These are phyloP conservation scores for Oscheius sp. DNA, from an alignment of 2,888 invertebrate species.

Conservation along the genomic window DNA sequence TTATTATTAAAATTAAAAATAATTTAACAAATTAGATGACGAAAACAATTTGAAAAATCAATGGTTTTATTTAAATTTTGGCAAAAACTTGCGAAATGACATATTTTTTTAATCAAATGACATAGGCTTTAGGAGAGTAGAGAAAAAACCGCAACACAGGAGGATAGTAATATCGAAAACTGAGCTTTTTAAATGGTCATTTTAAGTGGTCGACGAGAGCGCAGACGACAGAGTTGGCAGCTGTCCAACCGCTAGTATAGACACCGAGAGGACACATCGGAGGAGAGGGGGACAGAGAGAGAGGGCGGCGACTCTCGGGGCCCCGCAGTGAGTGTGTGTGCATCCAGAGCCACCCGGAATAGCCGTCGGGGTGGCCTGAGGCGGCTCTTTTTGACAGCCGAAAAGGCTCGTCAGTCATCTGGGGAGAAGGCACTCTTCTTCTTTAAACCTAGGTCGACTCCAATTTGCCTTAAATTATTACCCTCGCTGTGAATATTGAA, in stretches of 20 bases:
- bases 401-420: neutral
- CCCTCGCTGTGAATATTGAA: constrained; percentile 1
- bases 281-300: constrained; percentile 7
- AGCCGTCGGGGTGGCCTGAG: neutral
- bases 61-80: no score
- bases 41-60: no score
- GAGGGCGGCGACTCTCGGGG: constrained; percentile 22
- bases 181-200: no score
- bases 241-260: neutral
- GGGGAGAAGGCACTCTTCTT: neutral
- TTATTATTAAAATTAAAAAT: no score
- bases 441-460: neutral
- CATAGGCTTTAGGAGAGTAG: constrained; percentile 17
- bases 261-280: constrained; percentile 10
- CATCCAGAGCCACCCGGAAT: constrained; percentile 2
- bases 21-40: no score
- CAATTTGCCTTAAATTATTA: neutral
- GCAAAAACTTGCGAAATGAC: no score
- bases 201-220: no score
- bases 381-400: neutral
- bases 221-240: constrained; percentile 17
- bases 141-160: constrained; percentile 23
- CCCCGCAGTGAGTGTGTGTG: constrained; percentile 1
- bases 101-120: no score
- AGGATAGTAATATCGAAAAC: constrained; percentile 29